Base-by-base conservation (phyloP, 2,888 invertebrate species). In the Diadegma fenestrale region DNA sequence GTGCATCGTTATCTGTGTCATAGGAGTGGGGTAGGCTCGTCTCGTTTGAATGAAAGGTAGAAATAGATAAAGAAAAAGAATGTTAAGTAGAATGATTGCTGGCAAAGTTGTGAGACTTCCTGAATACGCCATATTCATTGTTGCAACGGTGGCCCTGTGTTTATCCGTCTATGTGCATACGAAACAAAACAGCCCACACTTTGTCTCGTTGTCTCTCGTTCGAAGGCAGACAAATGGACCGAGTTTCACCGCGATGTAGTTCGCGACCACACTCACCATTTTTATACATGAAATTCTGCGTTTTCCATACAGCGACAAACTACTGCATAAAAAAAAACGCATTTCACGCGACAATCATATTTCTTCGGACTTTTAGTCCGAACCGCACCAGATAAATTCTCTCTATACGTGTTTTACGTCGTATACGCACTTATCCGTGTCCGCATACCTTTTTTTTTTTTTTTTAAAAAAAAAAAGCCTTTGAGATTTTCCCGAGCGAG, bases 141-240 rank as follows among this genome's bases (percentile, higher is more conserved):
- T 72, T 64, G 71, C 43, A 66, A 45, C 26, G 43, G 66, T 78
- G 43, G 64, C 45, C n/a, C 48, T 80, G 64, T 71, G 41, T 41
- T 58, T 26, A 26, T 58, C 58, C 14, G 14, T 58, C 14, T 26
- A 58, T 58, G 26, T 58, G 26, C 12, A 72, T 19, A 51, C 43
- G 51, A 43, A 61, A 66, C 77, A 78, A 77, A 84, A 41, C 80
- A 81, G 80, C 77, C 77, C 63, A 80, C 78, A 85, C 84, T 85
- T 80, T 81, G 81, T 84, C 77, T 85, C 81, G 84, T 81, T 81
- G 77, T 81, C 76, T 80, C 54, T 75, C 73, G 48, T n/a, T 58
- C 85, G 68, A 69, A 75, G 78, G 79, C 81, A 81, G 78, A 81
- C 85, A 82, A 85, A 85, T 85, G 85, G 85, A 85, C 76, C 71